Conservation (phyloP, 2,797 vertebrate genomes). For the Hydrophis major region DNA sequence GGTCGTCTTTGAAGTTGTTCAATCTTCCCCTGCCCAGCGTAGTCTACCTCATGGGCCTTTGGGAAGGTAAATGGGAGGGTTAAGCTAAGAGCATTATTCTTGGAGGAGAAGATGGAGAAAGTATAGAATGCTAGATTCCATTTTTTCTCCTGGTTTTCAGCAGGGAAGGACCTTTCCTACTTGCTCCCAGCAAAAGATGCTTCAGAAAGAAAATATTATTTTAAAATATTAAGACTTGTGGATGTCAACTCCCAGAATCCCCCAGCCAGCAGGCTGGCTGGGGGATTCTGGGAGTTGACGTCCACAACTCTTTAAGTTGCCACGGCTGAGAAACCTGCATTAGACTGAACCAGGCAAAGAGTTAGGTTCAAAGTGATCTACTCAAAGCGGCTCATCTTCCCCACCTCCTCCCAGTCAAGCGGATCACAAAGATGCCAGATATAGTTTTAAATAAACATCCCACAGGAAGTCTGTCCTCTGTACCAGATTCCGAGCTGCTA, state of each 20-base stretch:
- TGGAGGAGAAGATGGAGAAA: neutral
- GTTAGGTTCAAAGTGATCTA: neutral
- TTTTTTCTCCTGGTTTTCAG: neutral
- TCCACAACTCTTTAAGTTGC: neutral
- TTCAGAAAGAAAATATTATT: neutral
- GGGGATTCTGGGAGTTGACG: neutral
- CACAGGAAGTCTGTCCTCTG: neutral
- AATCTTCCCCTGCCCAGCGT: neutral
- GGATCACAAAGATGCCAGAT: neutral
- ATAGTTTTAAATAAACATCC: neutral
- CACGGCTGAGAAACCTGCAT: no score
- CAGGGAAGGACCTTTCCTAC: neutral
- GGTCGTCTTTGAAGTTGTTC: neutral
- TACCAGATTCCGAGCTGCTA: neutral
- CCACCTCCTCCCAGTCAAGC: neutral
- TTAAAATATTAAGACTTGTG: no score
- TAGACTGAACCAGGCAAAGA: neutral
- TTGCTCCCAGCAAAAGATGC: neutral
- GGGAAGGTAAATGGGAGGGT: neutral
- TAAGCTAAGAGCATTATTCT: neutral
- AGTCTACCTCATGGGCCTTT: neutral
- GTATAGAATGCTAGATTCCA: neutral
- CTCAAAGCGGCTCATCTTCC: neutral
- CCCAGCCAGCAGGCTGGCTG: no score
- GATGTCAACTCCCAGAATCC: no score